These are phyloP conservation scores for Carcinoscorpius rotundicauda DNA, from an alignment of 1,140 invertebrate species.

Conservation along the genomic window DNA sequence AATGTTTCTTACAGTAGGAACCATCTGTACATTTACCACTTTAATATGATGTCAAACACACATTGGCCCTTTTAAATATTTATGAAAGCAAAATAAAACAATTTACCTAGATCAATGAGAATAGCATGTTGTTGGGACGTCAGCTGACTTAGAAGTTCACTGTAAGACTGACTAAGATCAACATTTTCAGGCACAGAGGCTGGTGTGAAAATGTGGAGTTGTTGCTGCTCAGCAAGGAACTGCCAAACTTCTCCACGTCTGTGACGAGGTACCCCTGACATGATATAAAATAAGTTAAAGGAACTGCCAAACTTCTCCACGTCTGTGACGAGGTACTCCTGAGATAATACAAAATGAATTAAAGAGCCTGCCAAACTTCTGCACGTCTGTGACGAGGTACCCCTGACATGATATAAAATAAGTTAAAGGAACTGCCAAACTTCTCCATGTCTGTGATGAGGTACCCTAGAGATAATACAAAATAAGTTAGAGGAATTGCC, in stretches of 20 bases:
- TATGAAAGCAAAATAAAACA: too few relatives aligned
- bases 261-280: slow-evolving; percentile 64
- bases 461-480: slow-evolving; percentile 52
- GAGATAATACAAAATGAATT: slow-evolving; percentile 16
- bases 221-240: slow-evolving; percentile 68
- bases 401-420: slow-evolving; percentile 40
- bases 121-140: slow-evolving; percentile 93
- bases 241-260: slow-evolving; percentile 86
- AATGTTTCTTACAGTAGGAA: too few relatives aligned
- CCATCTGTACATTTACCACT: too few relatives aligned
- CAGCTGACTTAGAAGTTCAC: slow-evolving; percentile 65
- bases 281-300: slow-evolving; percentile 32
- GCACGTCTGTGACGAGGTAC: slow-evolving; percentile 74
- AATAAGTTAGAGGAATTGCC: slow-evolving; percentile 54
- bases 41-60: too few relatives aligned
- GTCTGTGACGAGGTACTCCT: slow-evolving; percentile 72
- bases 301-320: slow-evolving; percentile 86
- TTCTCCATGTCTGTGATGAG: slow-evolving; percentile 67
- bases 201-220: slow-evolving; percentile 38
- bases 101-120: slow-evolving; percentile 67
- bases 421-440: slow-evolving; percentile 69
- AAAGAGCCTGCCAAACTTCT: slow-evolving; percentile 78
- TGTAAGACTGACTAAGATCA: slow-evolving; percentile 48
- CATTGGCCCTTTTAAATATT: too few relatives aligned
- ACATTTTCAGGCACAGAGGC: slow-evolving; percentile 14